Conservation (phyloP, 2,888 invertebrate species). For the Oithona nana region DNA sequence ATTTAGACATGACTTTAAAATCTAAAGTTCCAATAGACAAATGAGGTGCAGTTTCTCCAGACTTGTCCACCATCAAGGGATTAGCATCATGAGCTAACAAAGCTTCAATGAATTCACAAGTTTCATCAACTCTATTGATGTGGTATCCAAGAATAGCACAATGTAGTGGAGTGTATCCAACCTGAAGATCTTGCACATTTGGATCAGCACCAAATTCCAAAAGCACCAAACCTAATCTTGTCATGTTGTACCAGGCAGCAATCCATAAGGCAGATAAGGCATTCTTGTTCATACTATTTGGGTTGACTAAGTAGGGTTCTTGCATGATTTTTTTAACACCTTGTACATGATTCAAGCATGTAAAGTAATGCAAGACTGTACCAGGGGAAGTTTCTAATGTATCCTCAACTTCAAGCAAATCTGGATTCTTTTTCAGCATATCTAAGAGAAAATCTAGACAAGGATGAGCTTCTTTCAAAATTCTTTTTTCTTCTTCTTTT, state of each 20-base stretch:
- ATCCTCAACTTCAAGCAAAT: slow-evolving; percentile 10
- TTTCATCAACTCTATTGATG: background rate
- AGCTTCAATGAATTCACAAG: slow-evolving; percentile 7
- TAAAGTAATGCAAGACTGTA: slow-evolving; percentile 6
- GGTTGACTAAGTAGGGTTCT: slow-evolving; percentile 1
- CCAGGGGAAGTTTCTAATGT: slow-evolving; percentile 3
- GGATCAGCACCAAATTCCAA: slow-evolving; percentile 6
- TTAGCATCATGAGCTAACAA: background rate
- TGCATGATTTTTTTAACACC: background rate
- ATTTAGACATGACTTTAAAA: slow-evolving; percentile 7
- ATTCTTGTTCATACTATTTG: slow-evolving; percentile 7
- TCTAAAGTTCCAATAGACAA: slow-evolving; percentile 3
- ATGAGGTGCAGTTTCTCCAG: slow-evolving; percentile 5
- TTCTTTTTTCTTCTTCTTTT: background rate
- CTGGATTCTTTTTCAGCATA: background rate
- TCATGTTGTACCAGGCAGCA: slow-evolving; percentile 7
- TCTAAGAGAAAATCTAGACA: background rate
- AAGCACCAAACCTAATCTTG: background rate
- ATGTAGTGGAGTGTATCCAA: slow-evolving; percentile 3
- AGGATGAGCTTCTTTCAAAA: background rate
- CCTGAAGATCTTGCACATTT: background rate
- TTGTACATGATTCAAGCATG: background rate
- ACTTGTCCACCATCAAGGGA: background rate
- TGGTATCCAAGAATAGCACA: slow-evolving; percentile 1
- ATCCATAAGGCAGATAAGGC: slow-evolving; percentile 1